Evolutionary conservation across 1,140 invertebrate genomes (phyloP).

Genomic region (Drosophila subobscura): DNA sequence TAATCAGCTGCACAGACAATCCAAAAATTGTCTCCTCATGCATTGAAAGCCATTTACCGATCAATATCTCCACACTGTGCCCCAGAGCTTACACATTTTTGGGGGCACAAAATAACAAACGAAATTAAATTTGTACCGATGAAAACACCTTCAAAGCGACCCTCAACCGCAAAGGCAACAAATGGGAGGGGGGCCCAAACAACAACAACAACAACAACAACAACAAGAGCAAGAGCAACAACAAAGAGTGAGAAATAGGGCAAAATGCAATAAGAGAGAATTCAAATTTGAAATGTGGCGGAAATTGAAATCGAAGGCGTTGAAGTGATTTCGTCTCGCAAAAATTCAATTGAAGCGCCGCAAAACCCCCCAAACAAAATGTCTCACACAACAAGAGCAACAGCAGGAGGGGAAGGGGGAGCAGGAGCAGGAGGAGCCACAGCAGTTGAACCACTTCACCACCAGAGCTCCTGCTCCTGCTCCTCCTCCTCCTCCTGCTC

Average conservation of each 20-base stretch:
- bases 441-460: constrained; percentile 5
- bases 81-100: not conserved
- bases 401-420: too few relatives aligned
- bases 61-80: constrained; percentile 13
- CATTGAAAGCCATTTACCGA: constrained; percentile 19
- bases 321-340: constrained; percentile 81
- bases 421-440: too few relatives aligned
- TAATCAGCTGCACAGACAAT: not conserved
- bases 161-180: constrained; percentile 8
- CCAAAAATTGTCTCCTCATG: not conserved
- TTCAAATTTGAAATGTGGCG: constrained; percentile 72
- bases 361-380: constrained; percentile 31
- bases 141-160: constrained; percentile 19
- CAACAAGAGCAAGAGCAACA: constrained; percentile 12
- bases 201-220: not conserved
- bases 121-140: constrained; percentile 26
- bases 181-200: not conserved
- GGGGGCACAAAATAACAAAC: not conserved
- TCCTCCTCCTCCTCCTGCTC: not conserved
- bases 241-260: constrained; percentile 24
- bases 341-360: constrained; percentile 72
- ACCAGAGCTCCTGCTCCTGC: not conserved
- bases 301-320: constrained; percentile 82
- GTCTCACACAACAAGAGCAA: constrained; percentile 45
- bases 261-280: constrained; percentile 69